Evolutionary conservation across 2,888 invertebrate species (phyloP).

Genomic region (Caenorhabditis afra): DNA sequence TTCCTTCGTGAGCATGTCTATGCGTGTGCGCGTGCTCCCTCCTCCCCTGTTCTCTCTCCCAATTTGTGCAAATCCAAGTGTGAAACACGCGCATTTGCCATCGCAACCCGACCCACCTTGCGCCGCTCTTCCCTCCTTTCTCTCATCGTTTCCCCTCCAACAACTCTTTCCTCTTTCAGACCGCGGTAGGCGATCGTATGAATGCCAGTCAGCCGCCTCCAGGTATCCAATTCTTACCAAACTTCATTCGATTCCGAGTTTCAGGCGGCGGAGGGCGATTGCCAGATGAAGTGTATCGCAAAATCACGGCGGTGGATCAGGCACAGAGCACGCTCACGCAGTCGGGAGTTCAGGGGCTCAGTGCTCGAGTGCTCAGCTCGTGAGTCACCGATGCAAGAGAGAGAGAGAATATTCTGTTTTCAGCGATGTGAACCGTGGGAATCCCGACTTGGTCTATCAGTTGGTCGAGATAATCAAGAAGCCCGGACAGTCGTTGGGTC

Average conservation of each 20-base stretch:
- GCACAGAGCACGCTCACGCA: conserved; percentile 78
- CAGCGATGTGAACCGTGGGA: conserved; percentile 26
- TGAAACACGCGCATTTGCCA: conserved; percentile 12
- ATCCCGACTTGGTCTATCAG: conserved; percentile 77
- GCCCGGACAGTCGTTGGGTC: conserved; percentile 94
- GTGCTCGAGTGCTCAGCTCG: conserved; percentile 78
- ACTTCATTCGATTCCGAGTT: background rate
- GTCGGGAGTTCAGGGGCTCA: conserved; percentile 76
- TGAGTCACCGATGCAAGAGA: conserved; percentile 58
- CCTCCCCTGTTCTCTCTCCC: conserved; percentile 12
- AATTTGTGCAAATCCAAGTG: conserved; percentile 12
- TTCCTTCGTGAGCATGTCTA: conserved; percentile 35
- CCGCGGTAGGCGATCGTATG: conserved; percentile 59
- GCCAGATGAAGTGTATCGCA: conserved; percentile 77
- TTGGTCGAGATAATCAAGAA: conserved; percentile 98
- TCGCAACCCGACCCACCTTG: conserved; percentile 1
- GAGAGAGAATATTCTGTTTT: background rate
- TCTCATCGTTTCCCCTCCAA: background rate
- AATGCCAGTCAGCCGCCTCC: conserved; percentile 67
- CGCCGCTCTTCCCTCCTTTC: conserved; percentile 9
- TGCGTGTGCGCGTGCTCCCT: conserved; percentile 24
- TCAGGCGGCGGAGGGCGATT: conserved; percentile 68
- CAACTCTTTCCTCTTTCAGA: conserved; percentile 33
- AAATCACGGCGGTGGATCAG: conserved; percentile 78
- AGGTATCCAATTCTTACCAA: conserved; percentile 29